Conservation (phyloP, 2,113 vertebrate species). For the Prolemur simus region DNA sequence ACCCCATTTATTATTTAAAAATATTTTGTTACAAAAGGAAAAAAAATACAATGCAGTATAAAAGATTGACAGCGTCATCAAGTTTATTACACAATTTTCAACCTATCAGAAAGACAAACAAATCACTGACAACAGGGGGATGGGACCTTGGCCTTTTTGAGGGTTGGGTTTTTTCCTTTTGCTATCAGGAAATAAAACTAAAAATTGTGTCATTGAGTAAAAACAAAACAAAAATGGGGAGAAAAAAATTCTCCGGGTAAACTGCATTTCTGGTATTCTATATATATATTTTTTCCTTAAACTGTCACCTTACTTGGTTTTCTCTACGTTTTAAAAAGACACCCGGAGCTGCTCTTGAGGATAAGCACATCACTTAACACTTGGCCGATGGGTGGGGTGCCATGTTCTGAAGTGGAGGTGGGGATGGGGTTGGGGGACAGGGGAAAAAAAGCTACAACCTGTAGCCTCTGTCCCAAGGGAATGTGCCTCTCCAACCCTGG, state of each 20-base stretch:
- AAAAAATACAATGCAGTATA: constrained; percentile 80
- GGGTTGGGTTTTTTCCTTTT: constrained; percentile 64
- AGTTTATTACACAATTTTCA: constrained; percentile 91
- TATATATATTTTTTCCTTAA: constrained; percentile 59
- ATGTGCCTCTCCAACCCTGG: constrained; percentile 58
- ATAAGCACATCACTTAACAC: constrained; percentile 49
- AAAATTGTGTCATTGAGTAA: constrained; percentile 84
- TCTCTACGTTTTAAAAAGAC: constrained; percentile 77
- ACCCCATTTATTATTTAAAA: constrained; percentile 75
- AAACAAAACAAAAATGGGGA: constrained; percentile 80
- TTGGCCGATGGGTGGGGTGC: constrained; percentile 27
- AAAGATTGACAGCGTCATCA: constrained; percentile 89
- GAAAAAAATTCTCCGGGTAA: constrained; percentile 73
- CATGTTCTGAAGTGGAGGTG: constrained; percentile 41
- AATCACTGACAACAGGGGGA: constrained; percentile 85
- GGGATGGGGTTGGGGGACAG: constrained; percentile 38
- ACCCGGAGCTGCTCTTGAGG: constrained; percentile 64
- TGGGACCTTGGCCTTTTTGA: constrained; percentile 76
- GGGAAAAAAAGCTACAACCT: constrained; percentile 30
- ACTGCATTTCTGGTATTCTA: constrained; percentile 65
- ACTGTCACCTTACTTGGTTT: constrained; percentile 66
- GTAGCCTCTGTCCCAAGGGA: constrained; percentile 71
- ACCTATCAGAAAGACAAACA: constrained; percentile 87
- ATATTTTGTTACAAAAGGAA: constrained; percentile 75
- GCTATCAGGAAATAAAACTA: constrained; percentile 86